These are phyloP conservation scores for Coccyzus lansbergi DNA, from an alignment of 2,797 vertebrate species.

Conservation along the genomic window DNA sequence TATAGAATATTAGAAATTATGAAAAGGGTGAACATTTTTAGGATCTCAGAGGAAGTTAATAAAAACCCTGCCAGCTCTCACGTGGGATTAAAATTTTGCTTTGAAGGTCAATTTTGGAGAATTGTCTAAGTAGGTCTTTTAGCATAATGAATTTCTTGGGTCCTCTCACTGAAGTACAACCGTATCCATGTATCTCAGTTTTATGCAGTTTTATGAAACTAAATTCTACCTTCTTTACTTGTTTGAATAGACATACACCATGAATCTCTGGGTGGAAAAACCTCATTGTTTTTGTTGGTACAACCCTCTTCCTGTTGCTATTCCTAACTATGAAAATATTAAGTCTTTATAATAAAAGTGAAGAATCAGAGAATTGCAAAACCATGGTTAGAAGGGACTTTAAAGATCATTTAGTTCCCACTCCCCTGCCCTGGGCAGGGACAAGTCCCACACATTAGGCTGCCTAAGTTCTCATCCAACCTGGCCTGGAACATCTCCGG, in stretches of 20 bases:
- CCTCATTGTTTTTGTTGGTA: conserved; percentile 42
- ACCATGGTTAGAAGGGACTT: too few relatives aligned
- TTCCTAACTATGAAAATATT: conserved; percentile 29
- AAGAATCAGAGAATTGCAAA: neutral
- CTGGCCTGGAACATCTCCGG: too few relatives aligned
- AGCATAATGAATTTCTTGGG: neutral
- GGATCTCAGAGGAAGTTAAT: neutral
- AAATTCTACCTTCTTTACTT: neutral
- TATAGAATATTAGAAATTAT: neutral
- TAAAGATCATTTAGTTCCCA: too few relatives aligned
- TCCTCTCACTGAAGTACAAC: neutral
- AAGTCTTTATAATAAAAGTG: neutral
- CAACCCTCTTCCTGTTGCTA: conserved; percentile 71
- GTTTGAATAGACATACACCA: neutral
- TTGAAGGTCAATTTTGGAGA: neutral
- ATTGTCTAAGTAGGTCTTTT: neutral
- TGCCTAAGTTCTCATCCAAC: too few relatives aligned
- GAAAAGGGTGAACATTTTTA: neutral
- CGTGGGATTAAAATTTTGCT: neutral
- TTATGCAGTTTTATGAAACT: neutral
- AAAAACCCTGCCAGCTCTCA: neutral
- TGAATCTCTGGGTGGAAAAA: conserved; percentile 37
- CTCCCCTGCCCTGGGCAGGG: too few relatives aligned
- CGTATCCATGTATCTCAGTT: neutral
- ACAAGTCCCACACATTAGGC: too few relatives aligned